phyloP scores from a whole-genome alignment of 2,797 vertebrate species.

The Trichosurus vulpecula region DNA sequence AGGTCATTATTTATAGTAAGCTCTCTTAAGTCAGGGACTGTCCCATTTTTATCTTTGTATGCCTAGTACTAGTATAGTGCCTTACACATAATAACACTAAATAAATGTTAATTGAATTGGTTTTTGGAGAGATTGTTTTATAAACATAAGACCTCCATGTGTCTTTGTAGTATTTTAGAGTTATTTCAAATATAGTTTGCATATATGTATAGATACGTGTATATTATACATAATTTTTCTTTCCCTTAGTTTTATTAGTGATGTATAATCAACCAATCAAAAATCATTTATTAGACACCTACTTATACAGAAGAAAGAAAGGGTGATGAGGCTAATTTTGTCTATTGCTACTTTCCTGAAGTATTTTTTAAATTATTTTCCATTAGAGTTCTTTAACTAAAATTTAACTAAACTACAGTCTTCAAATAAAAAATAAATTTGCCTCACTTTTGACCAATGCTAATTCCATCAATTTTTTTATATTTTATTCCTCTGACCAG shows the following conservation, averaged over 20 bases:
- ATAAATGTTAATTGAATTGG: neutral
- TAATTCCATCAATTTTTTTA: neutral
- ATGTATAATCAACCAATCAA: neutral
- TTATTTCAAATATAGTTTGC: neutral
- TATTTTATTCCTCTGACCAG: neutral
- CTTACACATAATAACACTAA: neutral
- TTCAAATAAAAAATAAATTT: neutral
- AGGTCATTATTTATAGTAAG: no score
- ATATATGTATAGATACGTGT: neutral
- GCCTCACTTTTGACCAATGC: neutral
- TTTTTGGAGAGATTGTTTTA: neutral
- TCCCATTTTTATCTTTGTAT: neutral
- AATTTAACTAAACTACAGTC: neutral
- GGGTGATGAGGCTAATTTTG: neutral
- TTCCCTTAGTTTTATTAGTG: neutral
- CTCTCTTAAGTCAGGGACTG: neutral
- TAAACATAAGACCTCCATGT: neutral
- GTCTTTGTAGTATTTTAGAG: neutral
- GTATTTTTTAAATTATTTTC: neutral
- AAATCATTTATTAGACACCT: neutral
- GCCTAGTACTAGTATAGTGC: neutral
- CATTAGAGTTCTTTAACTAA: neutral
- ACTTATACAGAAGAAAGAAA: neutral
- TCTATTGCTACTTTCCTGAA: neutral
- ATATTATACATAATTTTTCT: neutral